A percentile compares a stretch with the other conserved stretches of the same genome.
phyloP scores from a whole-genome alignment of 2,113 vertebrate genomes.

The Anarrhichthys ocellatus region DNA sequence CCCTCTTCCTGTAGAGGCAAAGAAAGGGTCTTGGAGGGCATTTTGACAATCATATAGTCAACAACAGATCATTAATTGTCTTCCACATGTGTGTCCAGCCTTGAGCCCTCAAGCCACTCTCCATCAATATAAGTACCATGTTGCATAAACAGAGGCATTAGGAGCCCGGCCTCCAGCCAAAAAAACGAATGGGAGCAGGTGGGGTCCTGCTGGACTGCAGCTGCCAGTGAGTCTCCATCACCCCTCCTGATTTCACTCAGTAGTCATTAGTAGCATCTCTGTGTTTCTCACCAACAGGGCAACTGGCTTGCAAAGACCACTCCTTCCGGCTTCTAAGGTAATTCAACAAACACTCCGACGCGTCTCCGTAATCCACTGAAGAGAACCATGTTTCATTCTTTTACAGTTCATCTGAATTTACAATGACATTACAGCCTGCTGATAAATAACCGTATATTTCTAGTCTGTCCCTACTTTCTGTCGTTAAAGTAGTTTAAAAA shows the following conservation, averaged over 20 bases:
- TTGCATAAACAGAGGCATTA: constrained; percentile 69
- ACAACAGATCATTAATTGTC: constrained; percentile 54
- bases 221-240: constrained; percentile 64
- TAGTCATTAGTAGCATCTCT: constrained; percentile 45
- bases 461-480: constrained; percentile 18
- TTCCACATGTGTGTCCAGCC: constrained; percentile 39
- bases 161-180: constrained; percentile 50
- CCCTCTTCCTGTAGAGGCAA: constrained; percentile 57
- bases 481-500: constrained; percentile 59
- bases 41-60: constrained; percentile 71
- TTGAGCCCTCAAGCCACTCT: constrained; percentile 36
- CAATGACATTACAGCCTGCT: constrained; percentile 61
- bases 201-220: constrained; percentile 61
- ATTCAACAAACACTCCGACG: constrained; percentile 54
- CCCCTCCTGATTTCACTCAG: constrained; percentile 47
- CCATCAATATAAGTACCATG: constrained; percentile 56
- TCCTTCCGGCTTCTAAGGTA: constrained; percentile 28
- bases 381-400: constrained; percentile 38
- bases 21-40: constrained; percentile 52
- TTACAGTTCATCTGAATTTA: constrained; percentile 68
- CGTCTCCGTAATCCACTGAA: constrained; percentile 36
- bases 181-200: constrained; percentile 48
- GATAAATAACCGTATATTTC: constrained; percentile 59
- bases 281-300: constrained; percentile 1
- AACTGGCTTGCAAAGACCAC: constrained; percentile 23